Evolutionary conservation across 1,140 invertebrate species (phyloP), one percentile per base, ranked within the genome.

Genomic region (Heliconius hewitsoni): DNA sequence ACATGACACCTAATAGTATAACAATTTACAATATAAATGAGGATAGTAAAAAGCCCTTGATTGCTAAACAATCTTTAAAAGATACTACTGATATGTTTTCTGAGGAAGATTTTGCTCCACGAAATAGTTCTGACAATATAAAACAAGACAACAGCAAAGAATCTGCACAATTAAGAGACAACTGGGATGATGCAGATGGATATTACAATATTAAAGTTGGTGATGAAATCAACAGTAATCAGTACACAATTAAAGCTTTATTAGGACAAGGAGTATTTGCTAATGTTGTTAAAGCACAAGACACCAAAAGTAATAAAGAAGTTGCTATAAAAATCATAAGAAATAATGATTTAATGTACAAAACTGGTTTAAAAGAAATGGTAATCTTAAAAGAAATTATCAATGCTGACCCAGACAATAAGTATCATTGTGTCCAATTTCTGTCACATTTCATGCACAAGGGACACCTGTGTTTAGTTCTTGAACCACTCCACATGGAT

Each of bases 311-410:
- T 55, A 97, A 97, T 91, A 96, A 97, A 84, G 98, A 99, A 93
- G 98, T 99, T 3, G 99, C 99, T 74, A 98, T 99, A 30, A 99
- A 99, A 95, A 99, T 99, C 82, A 99, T 99, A 81, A 96, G 99
- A 86, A 99, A 99, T 92, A 99, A 99, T 95, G 99, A 99, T 95
- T 97, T 99, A 84, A 99, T 99, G 98, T 98, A 99, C 89, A 99
- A 99, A 95, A 99, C 98, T 74, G 99, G 99, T 37, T 93, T 99
- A 73, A 99, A 99, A 89, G 99, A 99, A 95, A 94, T 99, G 81
- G 98, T 99, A 93, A 97, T 98, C 79, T 93, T 99, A 18, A 97
- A 98, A 86, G 97, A 98, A 87, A 95, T 99, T 13, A 99, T 99
- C 94, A 98, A 99, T 91, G 97, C 98, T 27, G 99, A 99, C 96